A percentile compares a stretch with the other conserved stretches of the same genome.
Evolutionary conservation across 2,113 vertebrate species (phyloP).

Genomic region (Balaeniceps rex): DNA sequence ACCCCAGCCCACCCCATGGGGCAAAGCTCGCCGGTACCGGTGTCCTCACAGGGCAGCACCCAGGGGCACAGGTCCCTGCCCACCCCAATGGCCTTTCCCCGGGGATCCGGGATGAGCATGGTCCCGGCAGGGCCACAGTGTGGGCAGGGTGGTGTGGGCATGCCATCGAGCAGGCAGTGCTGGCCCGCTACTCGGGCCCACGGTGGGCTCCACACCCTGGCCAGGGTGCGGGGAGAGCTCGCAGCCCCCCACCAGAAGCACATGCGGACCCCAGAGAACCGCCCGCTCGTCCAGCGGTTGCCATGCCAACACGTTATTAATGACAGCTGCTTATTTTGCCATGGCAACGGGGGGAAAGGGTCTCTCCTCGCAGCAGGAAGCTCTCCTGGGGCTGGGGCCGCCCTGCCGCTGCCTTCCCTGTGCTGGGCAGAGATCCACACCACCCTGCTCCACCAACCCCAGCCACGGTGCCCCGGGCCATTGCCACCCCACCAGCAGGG

Average conservation of each 20-base stretch:
- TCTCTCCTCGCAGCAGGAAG: background rate
- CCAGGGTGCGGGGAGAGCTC: background rate
- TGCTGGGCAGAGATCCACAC: background rate
- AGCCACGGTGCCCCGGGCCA: background rate
- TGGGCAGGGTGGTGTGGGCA: background rate
- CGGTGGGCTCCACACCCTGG: background rate
- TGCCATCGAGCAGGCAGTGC: background rate
- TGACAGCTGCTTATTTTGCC: background rate
- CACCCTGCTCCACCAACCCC: background rate
- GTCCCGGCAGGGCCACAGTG: rapidly evolving
- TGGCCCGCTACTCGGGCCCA: too few relatives aligned
- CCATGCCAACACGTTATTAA: background rate
- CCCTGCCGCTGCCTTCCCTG: background rate
- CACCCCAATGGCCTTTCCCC: rapidly evolving
- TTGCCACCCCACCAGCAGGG: rapidly evolving
- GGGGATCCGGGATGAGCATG: rapidly evolving
- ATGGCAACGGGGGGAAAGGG: background rate
- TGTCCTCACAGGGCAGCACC: background rate
- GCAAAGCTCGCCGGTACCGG: rapidly evolving
- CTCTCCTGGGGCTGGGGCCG: background rate
- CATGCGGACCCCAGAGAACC: background rate
- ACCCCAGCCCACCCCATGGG: background rate
- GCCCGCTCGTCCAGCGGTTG: background rate
- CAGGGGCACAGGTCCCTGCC: background rate
- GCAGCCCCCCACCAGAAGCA: background rate